Base-by-base conservation (phyloP, 2,888 invertebrate species). In the Polymixis flavicincta region DNA sequence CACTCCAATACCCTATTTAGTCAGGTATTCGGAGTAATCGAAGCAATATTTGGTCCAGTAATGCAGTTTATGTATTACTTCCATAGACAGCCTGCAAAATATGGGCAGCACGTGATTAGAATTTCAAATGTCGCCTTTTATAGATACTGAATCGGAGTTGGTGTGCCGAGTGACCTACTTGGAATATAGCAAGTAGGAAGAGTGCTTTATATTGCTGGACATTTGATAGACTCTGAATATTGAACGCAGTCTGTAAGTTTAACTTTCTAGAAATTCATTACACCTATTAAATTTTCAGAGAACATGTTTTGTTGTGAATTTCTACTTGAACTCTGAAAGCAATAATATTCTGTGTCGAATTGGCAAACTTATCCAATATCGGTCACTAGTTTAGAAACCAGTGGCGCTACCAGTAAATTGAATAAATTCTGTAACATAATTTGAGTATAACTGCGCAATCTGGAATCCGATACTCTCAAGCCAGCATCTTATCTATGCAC, bases 71-170 rank as follows among this genome's bases (percentile, higher is more conserved):
- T 71, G 71, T 65, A 80, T 82, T 71, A 77, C 60, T 67, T 69
- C 72, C 80, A 55, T 70, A 74, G 45, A 59, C 63, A 54, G 61
- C 32, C 13, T 67, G 50, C 63, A 78, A 78, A 83, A 78, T 78
- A 78, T 71, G 81, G 64, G 5, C 71, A 75, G 80, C 19, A 74
- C 71, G 71, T 71, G 69, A 82, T 82, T 80, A 75, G 71, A 82
- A 82, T 78, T 80, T 71, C 71, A 81, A 81, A 78, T 78, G 74
- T 76, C 71, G 66, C 84, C 87, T 71, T 87, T 78, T 85, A 86
- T 69, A 80, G 86, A 67, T 74, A 80, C 80, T 72, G 71, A 72
- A 72, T 79, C 59, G 74, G 57, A 80, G 48, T 76, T 48, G 63
- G 48, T 55, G 64, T 78, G 70, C 60, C 54, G 52, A 52, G 71